A percentile compares a stretch with the other conserved stretches of the same genome.
These are phyloP conservation scores for Andrena fulva DNA, from an alignment of 2,888 invertebrate genomes.

Conservation along the genomic window DNA sequence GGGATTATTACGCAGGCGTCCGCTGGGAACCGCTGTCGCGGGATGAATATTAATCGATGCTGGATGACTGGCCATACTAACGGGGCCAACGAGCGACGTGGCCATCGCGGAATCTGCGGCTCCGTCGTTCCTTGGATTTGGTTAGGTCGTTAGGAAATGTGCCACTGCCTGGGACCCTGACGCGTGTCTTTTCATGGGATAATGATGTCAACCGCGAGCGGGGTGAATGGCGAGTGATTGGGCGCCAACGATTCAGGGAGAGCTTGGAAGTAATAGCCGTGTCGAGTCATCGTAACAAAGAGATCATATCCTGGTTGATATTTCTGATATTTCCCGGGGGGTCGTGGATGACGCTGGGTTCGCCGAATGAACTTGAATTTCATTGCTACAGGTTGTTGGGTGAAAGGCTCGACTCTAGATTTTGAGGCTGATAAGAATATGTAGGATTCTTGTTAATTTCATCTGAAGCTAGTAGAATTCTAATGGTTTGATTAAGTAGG, in stretches of 20 bases:
- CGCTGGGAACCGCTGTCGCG: not conserved
- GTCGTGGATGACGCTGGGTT: too few species aligned
- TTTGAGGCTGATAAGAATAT: too few species aligned
- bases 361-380: too few species aligned
- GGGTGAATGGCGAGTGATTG: slow-evolving; percentile 8
- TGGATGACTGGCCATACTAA: not conserved
- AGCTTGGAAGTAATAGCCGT: too few species aligned
- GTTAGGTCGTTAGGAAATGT: not conserved
- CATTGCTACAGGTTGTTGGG: too few species aligned
- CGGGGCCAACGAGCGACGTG: not conserved
- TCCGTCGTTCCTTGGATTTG: slow-evolving; percentile 6
- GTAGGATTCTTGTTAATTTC: too few species aligned
- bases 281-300: too few species aligned
- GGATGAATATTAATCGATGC: slow-evolving; percentile 45
- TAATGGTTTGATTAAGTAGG: too few species aligned
- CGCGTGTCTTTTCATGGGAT: not conserved
- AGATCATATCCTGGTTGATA: too few species aligned
- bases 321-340: too few species aligned
- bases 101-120: not conserved
- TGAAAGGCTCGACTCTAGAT: too few species aligned
- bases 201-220: slow-evolving; percentile 3
- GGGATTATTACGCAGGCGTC: slow-evolving; percentile 65
- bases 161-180: not conserved
- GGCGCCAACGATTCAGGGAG: not conserved
- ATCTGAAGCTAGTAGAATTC: too few species aligned